Evolutionary conservation across 1,140 invertebrate genomes (phyloP).

Genomic region (Mya arenaria): DNA sequence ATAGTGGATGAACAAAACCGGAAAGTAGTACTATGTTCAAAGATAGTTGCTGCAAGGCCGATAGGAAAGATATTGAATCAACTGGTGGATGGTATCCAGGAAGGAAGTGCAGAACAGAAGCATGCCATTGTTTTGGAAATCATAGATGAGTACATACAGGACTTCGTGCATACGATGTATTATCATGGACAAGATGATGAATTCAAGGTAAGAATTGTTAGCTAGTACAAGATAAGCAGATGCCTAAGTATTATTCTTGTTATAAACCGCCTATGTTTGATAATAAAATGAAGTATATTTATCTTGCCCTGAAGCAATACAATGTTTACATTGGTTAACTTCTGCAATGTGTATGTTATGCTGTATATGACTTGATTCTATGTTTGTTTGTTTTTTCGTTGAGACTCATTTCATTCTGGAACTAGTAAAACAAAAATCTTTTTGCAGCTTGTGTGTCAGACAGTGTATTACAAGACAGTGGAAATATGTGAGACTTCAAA

Average conservation of each 20-base stretch:
- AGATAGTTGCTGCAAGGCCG: too few relatives aligned
- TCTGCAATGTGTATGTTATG: not conserved
- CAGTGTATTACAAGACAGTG: not conserved
- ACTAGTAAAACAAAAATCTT: not conserved
- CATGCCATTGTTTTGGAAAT: too few relatives aligned
- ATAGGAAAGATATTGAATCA: too few relatives aligned
- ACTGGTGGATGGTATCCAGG: too few relatives aligned
- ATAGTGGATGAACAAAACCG: too few relatives aligned
- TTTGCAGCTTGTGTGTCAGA: slow-evolving; percentile 43
- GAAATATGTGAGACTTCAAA: not conserved
- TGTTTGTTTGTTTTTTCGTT: not conserved
- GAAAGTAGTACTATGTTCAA: too few relatives aligned
- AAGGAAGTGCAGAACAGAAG: too few relatives aligned
- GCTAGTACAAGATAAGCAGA: not conserved
- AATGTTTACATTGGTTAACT: not conserved
- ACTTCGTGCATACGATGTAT: slow-evolving; percentile 3
- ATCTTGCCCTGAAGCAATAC: not conserved
- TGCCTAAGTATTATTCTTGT: not conserved
- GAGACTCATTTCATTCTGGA: not conserved
- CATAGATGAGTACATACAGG: not conserved
- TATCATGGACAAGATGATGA: not conserved
- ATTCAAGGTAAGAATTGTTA: not conserved
- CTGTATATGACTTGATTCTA: not conserved
- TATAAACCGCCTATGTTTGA: not conserved
- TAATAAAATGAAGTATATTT: not conserved